These are phyloP conservation scores for Epistrophella euchroma DNA, from an alignment of 2,888 invertebrate genomes.

Conservation along the genomic window DNA sequence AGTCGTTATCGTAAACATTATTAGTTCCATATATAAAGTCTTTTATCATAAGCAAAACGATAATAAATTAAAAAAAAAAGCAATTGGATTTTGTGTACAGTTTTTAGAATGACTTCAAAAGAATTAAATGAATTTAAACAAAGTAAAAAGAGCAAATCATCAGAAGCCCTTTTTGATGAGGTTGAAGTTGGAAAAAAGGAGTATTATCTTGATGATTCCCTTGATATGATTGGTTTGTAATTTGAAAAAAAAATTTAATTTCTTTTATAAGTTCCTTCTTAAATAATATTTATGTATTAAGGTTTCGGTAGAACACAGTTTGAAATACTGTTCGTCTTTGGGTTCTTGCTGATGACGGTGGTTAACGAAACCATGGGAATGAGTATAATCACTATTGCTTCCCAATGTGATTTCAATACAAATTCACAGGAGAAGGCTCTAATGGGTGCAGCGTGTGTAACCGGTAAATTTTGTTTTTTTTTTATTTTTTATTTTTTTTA, in stretches of 20 bases:
- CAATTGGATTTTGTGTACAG: slow-evolving; percentile 15
- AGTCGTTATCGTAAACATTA: neutral
- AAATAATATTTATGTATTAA: slow-evolving; percentile 77
- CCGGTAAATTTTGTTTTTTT: slow-evolving; percentile 84
- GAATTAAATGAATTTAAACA: slow-evolving; percentile 7
- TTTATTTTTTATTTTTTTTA: no score
- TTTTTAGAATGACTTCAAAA: slow-evolving; percentile 44
- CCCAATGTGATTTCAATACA: slow-evolving; percentile 88
- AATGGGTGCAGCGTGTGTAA: slow-evolving; percentile 87
- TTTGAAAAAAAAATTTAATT: neutral
- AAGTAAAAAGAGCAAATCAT: neutral
- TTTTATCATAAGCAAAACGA: slow-evolving; percentile 18
- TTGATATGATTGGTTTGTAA: slow-evolving; percentile 59
- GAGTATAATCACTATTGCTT: slow-evolving; percentile 88
- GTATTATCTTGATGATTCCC: slow-evolving; percentile 47
- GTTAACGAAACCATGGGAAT: slow-evolving; percentile 89
- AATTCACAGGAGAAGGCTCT: slow-evolving; percentile 86
- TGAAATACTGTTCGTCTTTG: slow-evolving; percentile 86
- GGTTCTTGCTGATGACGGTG: slow-evolving; percentile 87
- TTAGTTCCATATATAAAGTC: neutral
- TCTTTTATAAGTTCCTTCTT: neutral
- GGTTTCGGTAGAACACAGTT: slow-evolving; percentile 88
- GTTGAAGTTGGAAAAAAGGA: slow-evolving; percentile 30
- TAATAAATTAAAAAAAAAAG: slow-evolving; percentile 21
- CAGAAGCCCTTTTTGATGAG: neutral